These are phyloP conservation scores for Hydractinia echinata DNA, from an alignment of 30 jellyfish, hydroid and myxozoan genomes.

Conservation along the genomic window DNA sequence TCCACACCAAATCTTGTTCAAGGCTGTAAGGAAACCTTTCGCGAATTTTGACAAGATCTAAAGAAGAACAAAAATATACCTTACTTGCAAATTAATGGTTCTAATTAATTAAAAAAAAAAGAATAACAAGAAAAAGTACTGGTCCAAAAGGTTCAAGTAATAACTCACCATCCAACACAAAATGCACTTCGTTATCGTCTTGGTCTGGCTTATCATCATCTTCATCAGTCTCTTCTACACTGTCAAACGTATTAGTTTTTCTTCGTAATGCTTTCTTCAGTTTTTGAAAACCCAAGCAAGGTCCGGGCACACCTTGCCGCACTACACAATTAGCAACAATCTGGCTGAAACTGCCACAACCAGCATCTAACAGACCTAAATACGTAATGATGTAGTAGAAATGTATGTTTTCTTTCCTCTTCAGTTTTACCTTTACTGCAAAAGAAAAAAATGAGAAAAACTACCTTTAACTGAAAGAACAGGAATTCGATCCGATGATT, in stretches of 20 bases:
- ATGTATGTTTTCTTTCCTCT: not conserved
- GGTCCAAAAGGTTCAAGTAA: not conserved
- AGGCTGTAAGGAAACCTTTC: slow-evolving; percentile 73
- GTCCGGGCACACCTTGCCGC: slow-evolving; percentile 89
- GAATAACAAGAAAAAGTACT: not conserved
- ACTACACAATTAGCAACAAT: slow-evolving; percentile 79
- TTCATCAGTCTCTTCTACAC: slow-evolving; percentile 14
- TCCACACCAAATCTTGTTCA: slow-evolving; percentile 64
- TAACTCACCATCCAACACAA: not conserved
- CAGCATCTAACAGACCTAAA: slow-evolving; percentile 59
- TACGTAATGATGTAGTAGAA: not conserved
- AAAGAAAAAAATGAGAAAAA: not conserved
- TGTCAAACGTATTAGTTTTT: not conserved
- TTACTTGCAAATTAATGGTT: not conserved
- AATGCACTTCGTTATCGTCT: not conserved
- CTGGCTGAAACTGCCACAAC: slow-evolving; percentile 70
- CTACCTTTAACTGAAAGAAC: slow-evolving; percentile 13
- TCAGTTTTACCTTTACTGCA: too few species aligned
- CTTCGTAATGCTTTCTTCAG: slow-evolving; percentile 9
- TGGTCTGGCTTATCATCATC: slow-evolving; percentile 32
- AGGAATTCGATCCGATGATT: not conserved
- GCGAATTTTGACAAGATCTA: slow-evolving; percentile 60
- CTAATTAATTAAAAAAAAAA: not conserved
- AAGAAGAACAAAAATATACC: not conserved
- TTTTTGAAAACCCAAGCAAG: slow-evolving; percentile 55